Percentiles rank a stretch among this genome's conserved stretches.
Conservation (phyloP, 2,888 invertebrate genomes). For the Nemurella pictetii region DNA sequence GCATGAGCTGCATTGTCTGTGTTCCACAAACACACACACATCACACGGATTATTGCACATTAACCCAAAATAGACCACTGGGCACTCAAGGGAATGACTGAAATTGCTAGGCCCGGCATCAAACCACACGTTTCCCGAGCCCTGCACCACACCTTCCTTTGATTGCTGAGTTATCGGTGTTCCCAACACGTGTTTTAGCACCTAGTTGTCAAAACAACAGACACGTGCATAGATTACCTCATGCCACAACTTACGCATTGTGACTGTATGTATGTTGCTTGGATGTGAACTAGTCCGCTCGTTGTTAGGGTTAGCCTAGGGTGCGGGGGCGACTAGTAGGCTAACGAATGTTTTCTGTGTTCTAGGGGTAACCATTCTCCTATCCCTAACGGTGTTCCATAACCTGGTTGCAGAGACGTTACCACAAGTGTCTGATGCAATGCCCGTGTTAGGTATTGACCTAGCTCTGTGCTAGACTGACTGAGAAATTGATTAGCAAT, state of each 20-base stretch:
- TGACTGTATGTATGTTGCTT: slow-evolving; percentile 19
- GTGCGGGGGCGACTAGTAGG: slow-evolving; percentile 18
- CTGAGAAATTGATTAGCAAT: slow-evolving; percentile 10
- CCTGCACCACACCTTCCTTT: background rate
- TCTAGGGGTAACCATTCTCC: slow-evolving; percentile 60
- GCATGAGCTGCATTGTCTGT: background rate
- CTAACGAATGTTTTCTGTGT: slow-evolving; percentile 45
- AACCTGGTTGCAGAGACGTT: slow-evolving; percentile 60
- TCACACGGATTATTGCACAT: background rate
- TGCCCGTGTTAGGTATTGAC: slow-evolving; percentile 55
- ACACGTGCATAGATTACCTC: background rate
- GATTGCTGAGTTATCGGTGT: background rate
- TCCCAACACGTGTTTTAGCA: background rate
- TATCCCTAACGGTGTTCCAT: slow-evolving; percentile 61
- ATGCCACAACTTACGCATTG: slow-evolving; percentile 12
- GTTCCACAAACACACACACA: background rate
- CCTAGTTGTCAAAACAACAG: background rate
- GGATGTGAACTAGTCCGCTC: background rate
- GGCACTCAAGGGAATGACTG: background rate
- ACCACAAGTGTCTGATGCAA: slow-evolving; percentile 59
- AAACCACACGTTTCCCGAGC: background rate
- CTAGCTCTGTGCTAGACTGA: slow-evolving; percentile 13
- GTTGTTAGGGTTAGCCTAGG: background rate
- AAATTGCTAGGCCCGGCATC: background rate
- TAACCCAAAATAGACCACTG: background rate